A percentile compares a stretch with the other conserved stretches of the same genome.
Conservation (phyloP, 2,888 invertebrate species). For the Palloptera scutellata region DNA sequence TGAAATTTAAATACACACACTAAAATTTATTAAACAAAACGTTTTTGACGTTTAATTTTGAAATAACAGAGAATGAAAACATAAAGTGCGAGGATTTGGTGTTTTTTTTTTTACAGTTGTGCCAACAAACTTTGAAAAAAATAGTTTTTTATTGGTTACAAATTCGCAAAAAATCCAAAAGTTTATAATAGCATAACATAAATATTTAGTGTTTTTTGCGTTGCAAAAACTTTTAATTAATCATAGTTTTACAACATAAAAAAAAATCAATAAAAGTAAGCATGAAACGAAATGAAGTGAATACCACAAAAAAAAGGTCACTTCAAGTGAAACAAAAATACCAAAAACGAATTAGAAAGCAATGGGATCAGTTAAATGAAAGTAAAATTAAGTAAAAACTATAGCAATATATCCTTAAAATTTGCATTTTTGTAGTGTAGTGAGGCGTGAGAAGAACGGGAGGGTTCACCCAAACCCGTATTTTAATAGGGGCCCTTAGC, state of each 20-base stretch:
- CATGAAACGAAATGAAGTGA: not conserved
- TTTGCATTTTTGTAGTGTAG: too few relatives aligned
- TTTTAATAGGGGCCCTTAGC: too few relatives aligned
- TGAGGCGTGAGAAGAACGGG: too few relatives aligned
- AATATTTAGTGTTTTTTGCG: conserved; percentile 18
- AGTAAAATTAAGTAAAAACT: too few relatives aligned
- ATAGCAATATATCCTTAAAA: too few relatives aligned
- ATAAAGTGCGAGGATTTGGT: not conserved
- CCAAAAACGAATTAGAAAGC: not conserved
- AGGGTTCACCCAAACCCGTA: too few relatives aligned
- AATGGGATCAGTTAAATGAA: not conserved
- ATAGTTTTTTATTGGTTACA: not conserved
- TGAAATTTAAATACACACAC: not conserved
- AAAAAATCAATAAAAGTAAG: not conserved
- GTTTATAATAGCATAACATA: not conserved
- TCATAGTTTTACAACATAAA: too few relatives aligned
- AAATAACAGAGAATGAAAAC: too few relatives aligned
- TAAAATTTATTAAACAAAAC: not conserved
- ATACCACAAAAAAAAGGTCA: not conserved
- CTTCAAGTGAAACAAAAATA: not conserved
- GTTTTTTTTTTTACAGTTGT: conserved; percentile 1
- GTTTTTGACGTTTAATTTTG: not conserved
- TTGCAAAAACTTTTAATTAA: not conserved
- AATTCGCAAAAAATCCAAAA: too few relatives aligned
- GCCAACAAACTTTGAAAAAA: conserved; percentile 9